A percentile compares a stretch with the other conserved stretches of the same genome.
These are phyloP conservation scores for Pristis pectinata DNA, from an alignment of 2,797 vertebrate species.

Conservation along the genomic window DNA sequence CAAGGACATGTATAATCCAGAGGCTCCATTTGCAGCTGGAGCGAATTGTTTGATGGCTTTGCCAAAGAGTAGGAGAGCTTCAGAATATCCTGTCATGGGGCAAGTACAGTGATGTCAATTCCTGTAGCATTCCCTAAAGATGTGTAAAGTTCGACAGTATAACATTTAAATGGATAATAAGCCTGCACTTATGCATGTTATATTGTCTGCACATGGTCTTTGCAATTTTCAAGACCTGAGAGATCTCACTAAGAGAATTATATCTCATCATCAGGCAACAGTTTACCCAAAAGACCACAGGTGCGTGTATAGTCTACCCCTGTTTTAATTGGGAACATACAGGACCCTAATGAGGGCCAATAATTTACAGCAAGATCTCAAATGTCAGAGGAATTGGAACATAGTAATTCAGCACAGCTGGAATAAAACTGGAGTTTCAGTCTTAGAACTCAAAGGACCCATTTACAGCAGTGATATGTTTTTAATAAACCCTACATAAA, in stretches of 20 bases:
- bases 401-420: slow-evolving; percentile 60
- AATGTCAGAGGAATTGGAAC: slow-evolving; percentile 44
- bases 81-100: not conserved
- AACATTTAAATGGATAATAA: slow-evolving; percentile 34
- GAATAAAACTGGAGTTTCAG: slow-evolving; percentile 49
- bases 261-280: slow-evolving; percentile 27
- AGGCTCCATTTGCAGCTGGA: not conserved
- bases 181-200: not conserved
- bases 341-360: slow-evolving; percentile 30
- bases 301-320: slow-evolving; percentile 14
- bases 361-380: slow-evolving; percentile 36
- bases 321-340: slow-evolving; percentile 34
- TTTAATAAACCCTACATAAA: slow-evolving; percentile 33
- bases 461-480: slow-evolving; percentile 34
- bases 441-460: slow-evolving; percentile 24
- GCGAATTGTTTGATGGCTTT: not conserved
- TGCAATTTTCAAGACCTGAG: not conserved
- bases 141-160: slow-evolving; percentile 22
- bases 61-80: not conserved
- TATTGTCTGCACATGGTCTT: slow-evolving; percentile 19
- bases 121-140: slow-evolving; percentile 19
- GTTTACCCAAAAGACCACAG: slow-evolving; percentile 29
- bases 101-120: not conserved
- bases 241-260: slow-evolving; percentile 2
- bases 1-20: not conserved